Evolutionary conservation across 2,888 invertebrate species (phyloP).

Genomic region (Teinopalpus imperialis): DNA sequence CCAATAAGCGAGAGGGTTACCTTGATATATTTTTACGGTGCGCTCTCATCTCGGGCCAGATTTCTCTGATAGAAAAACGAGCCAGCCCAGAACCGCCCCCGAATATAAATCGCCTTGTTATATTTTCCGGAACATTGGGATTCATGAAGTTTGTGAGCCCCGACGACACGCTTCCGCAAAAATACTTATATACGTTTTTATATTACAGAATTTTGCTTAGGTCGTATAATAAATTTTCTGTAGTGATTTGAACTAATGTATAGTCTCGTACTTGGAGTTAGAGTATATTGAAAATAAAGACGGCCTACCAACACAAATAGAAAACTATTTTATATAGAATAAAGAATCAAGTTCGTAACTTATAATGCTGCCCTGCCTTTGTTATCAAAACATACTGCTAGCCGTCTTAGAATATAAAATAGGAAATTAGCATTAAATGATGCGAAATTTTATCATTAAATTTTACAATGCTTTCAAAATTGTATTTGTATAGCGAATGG

Average conservation of each 20-base stretch:
- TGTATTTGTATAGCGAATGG: conserved; percentile 3
- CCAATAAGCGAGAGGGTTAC: conserved; percentile 39
- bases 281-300: too few relatives aligned
- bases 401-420: too few relatives aligned
- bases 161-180: conserved; percentile 59
- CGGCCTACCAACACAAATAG: too few relatives aligned
- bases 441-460: not conserved
- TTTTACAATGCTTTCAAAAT: not conserved
- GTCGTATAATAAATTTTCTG: conserved; percentile 34
- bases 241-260: too few relatives aligned
- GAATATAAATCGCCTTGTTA: conserved; percentile 81
- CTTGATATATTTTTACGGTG: conserved; percentile 44
- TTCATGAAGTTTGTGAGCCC: conserved; percentile 75
- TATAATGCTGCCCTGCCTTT: too few relatives aligned
- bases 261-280: too few relatives aligned
- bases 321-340: too few relatives aligned
- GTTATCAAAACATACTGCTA: too few relatives aligned
- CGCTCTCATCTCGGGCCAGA: conserved; percentile 56
- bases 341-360: too few relatives aligned
- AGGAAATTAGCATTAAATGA: too few relatives aligned
- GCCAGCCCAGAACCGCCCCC: conserved; percentile 57
- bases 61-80: conserved; percentile 73
- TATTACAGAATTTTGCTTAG: conserved; percentile 21
- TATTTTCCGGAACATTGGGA: conserved; percentile 80
- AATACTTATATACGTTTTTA: conserved; percentile 37